Evolutionary conservation across 2,113 vertebrate genomes (phyloP), one percentile per base, ranked within the genome.

Genomic region (Pycnonotus jocosus): DNA sequence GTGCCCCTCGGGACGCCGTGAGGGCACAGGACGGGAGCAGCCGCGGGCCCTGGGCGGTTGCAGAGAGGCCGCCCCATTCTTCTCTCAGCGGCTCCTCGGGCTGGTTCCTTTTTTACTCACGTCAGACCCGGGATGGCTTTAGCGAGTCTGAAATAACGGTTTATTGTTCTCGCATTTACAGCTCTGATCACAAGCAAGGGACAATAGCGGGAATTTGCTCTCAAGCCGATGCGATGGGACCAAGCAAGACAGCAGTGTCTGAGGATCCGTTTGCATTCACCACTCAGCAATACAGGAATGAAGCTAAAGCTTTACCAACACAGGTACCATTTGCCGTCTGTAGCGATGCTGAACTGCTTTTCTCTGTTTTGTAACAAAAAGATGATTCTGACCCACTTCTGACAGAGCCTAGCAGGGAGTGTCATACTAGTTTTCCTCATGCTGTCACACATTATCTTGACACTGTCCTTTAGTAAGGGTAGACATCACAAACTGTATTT

Each of bases 271-370:
- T 88, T 27, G 53, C 69, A 21, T 82, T 96, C 37, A 2, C n/a
- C n/a, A 17, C 73, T 25, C 96, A 83, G 20, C 81, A 40, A 0
- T 42, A 56, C 70, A 72, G 53, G 33, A 86, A 18, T 1, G 62
- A 93, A 60, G 47, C 54, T 57, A 70, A 54, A 30, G n/a, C 66
- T 50, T 68, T 80, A 8, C 96, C 86, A 24, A 84, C 92, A 6
- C 97, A 98, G 98, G 98, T 98, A 97, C 44, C 53, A 15, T 30
- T 37, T 64, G 53, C 58, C 10, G 22, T 74, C n/a, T 72, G 54
- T 21, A 38, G 47, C 2, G 1, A 20, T 50, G 40, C 66, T 40
- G 60, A 70, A 23, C n/a, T 79, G 19, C 8, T 57, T 88, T 94
- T 73, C 25, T 90, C 70, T 89, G 71, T 25, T 48, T 48, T 2